Percentiles rank a stretch among this genome's conserved stretches.
These are phyloP conservation scores for Drosophila meridiana DNA, from an alignment of 2,888 invertebrate species.

Conservation along the genomic window DNA sequence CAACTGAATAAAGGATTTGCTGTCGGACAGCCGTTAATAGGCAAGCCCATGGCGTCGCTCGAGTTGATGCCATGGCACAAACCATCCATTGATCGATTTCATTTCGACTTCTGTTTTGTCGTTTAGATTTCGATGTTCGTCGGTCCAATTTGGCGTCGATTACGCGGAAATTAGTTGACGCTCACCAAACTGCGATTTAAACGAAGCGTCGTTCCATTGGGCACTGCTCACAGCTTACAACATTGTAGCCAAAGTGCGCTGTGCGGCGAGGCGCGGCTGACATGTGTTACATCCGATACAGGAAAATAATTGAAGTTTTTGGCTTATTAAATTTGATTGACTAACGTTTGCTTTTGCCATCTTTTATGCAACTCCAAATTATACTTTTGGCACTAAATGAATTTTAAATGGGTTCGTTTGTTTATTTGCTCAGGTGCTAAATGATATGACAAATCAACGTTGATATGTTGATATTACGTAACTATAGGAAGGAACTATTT, in stretches of 20 bases:
- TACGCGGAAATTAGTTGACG: conserved; percentile 69
- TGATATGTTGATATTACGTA: too few relatives aligned
- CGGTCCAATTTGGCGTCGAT: conserved; percentile 47
- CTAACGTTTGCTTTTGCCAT: conserved; percentile 3
- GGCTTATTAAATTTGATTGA: conserved; percentile 11
- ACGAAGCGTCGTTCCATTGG: not conserved
- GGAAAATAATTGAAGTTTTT: conserved; percentile 12
- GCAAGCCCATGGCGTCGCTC: not conserved
- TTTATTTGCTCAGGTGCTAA: too few relatives aligned
- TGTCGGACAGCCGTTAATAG: not conserved
- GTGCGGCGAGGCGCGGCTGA: not conserved
- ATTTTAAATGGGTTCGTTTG: not conserved
- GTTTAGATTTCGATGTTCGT: conserved; percentile 52
- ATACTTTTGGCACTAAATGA: not conserved
- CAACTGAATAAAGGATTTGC: not conserved
- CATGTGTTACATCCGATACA: conserved; percentile 8
- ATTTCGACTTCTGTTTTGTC: conserved; percentile 55
- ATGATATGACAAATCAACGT: too few relatives aligned
- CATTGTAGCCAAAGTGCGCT: not conserved
- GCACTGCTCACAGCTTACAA: conserved; percentile 6
- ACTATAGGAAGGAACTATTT: too few relatives aligned
- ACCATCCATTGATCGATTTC: conserved; percentile 63
- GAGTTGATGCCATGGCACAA: conserved; percentile 1
- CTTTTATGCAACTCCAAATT: conserved; percentile 5
- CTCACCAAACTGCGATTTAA: conserved; percentile 42